Percentiles rank a stretch among this genome's conserved stretches.
Conservation (phyloP, 1,140 invertebrate species). For the Trypoxylus dichotomus region DNA sequence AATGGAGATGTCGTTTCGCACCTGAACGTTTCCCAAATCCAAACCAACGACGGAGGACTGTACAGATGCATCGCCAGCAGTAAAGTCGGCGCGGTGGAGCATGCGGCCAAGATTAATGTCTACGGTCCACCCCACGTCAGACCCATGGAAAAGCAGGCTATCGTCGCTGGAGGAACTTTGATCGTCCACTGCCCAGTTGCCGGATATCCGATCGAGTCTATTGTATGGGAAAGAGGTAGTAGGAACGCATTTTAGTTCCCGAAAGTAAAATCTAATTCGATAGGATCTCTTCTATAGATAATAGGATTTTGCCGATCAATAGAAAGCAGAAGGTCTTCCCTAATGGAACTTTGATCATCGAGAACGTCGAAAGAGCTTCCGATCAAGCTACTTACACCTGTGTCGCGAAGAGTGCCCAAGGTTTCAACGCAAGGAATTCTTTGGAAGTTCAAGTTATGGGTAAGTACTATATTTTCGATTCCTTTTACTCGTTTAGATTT, state of each 20-base stretch:
- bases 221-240: conserved; percentile 87
- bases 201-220: conserved; percentile 90
- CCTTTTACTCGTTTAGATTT: neutral
- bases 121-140: conserved; percentile 89
- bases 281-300: conserved; percentile 55
- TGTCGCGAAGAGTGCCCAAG: conserved; percentile 87
- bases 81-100: conserved; percentile 85
- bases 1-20: conserved; percentile 92
- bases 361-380: conserved; percentile 87
- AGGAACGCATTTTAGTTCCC: too few relatives aligned
- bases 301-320: conserved; percentile 84
- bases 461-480: conserved; percentile 61
- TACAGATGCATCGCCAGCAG: conserved; percentile 91
- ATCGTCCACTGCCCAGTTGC: conserved; percentile 90
- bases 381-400: conserved; percentile 96
- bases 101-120: conserved; percentile 86
- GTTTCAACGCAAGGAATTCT: conserved; percentile 81
- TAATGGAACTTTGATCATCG: conserved; percentile 91
- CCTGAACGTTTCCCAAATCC: conserved; percentile 88
- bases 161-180: conserved; percentile 88
- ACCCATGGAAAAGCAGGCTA: conserved; percentile 91
- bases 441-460: conserved; percentile 95
- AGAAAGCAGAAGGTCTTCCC: conserved; percentile 92
- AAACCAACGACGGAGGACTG: conserved; percentile 90
- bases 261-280: too few relatives aligned